Base-by-base conservation (phyloP, 2,113 vertebrate species). In the Alligator sinensis region DNA sequence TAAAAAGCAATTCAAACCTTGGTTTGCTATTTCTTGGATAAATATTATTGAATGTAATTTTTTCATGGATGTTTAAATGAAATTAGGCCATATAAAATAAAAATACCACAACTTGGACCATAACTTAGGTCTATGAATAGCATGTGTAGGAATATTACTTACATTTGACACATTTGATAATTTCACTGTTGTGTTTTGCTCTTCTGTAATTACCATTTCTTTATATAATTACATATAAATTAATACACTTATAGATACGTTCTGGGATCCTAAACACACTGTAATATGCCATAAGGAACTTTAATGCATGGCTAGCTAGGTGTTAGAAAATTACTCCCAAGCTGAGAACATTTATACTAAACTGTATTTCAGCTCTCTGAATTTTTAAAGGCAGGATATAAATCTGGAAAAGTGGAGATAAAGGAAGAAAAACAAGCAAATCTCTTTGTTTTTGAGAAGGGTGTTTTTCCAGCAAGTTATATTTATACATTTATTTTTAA, bases 61-160 rank as follows among this genome's bases (percentile, higher is more conserved):
- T 90, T 80, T 81, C 27, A 9, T 66, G 34, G 3, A n/a, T 74
- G 28, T 38, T 86, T 80, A 57, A 87, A 57, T 59, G 55, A 90
- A 91, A 62, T 87, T 22, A 88, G 15, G 55, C 81, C 30, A 9
- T 2, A 0, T 11, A 9, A 38, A 75, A 80, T 81, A 88, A 63
- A 82, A 87, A 68, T 38, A 6, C 3, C 64, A 14, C 68, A 91
- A 63, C 34, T n/a, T 90, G 90, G 55, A 47, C 47, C 47, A 47
- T 47, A 47, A 47, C 75, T 87, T 84, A 92, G 77, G 89, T 82
- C 82, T 82, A 10, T 86, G 54, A 85, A 64, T 94, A 91, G 92
- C 63, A 91, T 60, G 57, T 76, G 34, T 28, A 27, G 28, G 55
- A 92, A 10, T 24, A 27, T 55, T 58, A 24, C 61, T 90, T 66